Conservation (phyloP, 2,888 invertebrate genomes). For the Hirtodrosophila histrioides region DNA sequence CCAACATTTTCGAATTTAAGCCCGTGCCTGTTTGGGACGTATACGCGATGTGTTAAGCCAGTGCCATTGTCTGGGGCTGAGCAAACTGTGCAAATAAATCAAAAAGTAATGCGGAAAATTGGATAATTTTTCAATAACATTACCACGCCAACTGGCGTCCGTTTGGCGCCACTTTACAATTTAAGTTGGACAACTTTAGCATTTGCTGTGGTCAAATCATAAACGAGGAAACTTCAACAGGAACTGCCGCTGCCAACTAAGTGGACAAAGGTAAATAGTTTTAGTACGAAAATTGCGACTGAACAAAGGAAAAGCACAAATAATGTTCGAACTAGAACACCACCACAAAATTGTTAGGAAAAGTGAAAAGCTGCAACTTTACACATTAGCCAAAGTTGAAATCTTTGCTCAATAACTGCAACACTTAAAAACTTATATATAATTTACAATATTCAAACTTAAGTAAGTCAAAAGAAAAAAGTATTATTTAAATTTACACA, state of each 20-base stretch:
- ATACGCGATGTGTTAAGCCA: conserved; percentile 19
- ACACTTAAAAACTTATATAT: too few relatives aligned
- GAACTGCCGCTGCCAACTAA: conserved; percentile 10
- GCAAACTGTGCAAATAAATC: conserved; percentile 1
- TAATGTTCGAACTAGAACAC: neutral
- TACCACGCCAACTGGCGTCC: conserved; percentile 18
- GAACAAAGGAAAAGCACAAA: conserved; percentile 4
- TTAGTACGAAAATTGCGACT: conserved; percentile 2
- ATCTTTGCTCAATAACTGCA: too few relatives aligned
- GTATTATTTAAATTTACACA: neutral
- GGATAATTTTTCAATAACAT: neutral
- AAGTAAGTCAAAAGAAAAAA: too few relatives aligned
- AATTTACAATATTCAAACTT: too few relatives aligned
- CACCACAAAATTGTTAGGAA: neutral
- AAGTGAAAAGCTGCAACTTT: conserved; percentile 11
- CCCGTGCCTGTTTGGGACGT: conserved; percentile 16
- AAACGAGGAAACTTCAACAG: conserved; percentile 24
- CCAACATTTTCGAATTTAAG: conserved; percentile 21
- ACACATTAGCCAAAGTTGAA: too few relatives aligned
- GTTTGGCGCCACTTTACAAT: conserved; percentile 56
- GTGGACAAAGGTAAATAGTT: conserved; percentile 43
- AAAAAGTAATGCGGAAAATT: neutral
- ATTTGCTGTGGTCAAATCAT: conserved; percentile 8
- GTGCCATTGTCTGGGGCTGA: neutral
- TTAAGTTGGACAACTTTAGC: conserved; percentile 42